A percentile compares a stretch with the other conserved stretches of the same genome.
Conservation (phyloP, 2,113 vertebrate species). For the Strix uralensis region DNA sequence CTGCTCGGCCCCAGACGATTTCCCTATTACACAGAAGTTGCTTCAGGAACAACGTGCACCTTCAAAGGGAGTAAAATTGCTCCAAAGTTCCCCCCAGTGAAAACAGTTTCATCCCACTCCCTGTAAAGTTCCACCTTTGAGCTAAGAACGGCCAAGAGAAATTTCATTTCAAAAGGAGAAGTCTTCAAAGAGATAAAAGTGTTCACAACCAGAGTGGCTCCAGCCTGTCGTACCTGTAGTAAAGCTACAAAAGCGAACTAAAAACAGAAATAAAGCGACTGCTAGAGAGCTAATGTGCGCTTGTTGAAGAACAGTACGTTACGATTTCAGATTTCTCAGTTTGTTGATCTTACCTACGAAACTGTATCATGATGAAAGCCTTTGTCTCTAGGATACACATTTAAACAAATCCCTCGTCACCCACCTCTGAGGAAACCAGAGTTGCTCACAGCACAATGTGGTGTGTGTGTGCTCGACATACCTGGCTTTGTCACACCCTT, state of each 20-base stretch:
- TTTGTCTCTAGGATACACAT: background rate
- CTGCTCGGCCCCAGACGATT: background rate
- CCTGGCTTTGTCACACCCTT: background rate
- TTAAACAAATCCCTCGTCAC: background rate
- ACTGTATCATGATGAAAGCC: background rate
- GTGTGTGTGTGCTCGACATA: background rate
- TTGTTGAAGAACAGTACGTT: background rate
- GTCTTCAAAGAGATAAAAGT: constrained; percentile 50
- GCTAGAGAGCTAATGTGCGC: background rate
- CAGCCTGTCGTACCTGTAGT: constrained; percentile 21
- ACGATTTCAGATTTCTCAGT: background rate
- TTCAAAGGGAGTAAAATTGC: constrained; percentile 18
- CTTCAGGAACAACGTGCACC: background rate
- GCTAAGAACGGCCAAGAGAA: background rate
- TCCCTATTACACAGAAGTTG: background rate
- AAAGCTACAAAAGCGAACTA: background rate
- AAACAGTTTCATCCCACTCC: background rate
- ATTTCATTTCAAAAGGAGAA: constrained; percentile 37
- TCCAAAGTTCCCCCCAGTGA: background rate
- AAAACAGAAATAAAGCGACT: background rate
- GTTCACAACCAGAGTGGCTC: background rate
- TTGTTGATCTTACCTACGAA: background rate
- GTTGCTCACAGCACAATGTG: background rate
- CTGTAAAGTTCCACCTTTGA: background rate
- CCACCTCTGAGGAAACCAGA: background rate